Evolutionary conservation across 2,888 invertebrate genomes (phyloP).

Genomic region (Brachycybe producta): DNA sequence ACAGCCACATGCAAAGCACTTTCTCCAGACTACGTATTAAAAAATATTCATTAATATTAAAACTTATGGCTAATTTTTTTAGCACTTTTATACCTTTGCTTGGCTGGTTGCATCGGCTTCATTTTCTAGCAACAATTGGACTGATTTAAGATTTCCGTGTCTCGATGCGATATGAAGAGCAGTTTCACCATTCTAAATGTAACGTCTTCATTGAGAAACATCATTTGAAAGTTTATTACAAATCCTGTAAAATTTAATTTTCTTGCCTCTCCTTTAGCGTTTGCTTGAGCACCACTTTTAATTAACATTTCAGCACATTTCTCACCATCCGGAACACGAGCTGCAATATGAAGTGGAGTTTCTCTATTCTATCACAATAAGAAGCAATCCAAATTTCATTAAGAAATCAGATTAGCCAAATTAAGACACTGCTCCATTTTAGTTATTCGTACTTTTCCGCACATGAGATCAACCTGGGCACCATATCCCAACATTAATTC

Average conservation of each 20-base stretch:
- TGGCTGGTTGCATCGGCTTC: slow-evolving; percentile 84
- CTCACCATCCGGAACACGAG: slow-evolving; percentile 77
- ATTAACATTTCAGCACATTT: slow-evolving; percentile 92
- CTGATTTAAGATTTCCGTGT: slow-evolving; percentile 75
- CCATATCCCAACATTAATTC: slow-evolving; percentile 92
- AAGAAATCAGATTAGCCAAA: neutral
- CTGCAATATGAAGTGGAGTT: slow-evolving; percentile 95
- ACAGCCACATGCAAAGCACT: slow-evolving; percentile 92
- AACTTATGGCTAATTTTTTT: neutral
- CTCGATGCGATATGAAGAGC: slow-evolving; percentile 92
- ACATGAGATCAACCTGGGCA: slow-evolving; percentile 88
- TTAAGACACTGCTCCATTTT: too few species aligned
- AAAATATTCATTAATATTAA: neutral
- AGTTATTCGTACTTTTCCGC: slow-evolving; percentile 30
- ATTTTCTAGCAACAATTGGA: slow-evolving; percentile 76
- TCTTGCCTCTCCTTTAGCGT: slow-evolving; percentile 70
- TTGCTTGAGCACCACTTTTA: slow-evolving; percentile 94
- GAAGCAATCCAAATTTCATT: too few species aligned
- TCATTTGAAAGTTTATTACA: neutral
- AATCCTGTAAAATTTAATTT: neutral
- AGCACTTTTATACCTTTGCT: slow-evolving; percentile 56
- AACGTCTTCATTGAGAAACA: neutral
- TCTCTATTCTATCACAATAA: slow-evolving; percentile 51
- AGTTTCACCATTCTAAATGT: slow-evolving; percentile 64
- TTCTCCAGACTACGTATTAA: slow-evolving; percentile 60